phyloP scores from a whole-genome alignment of 37 sponge, comb jelly and placozoan genomes.

The Corticium candelabrum region DNA sequence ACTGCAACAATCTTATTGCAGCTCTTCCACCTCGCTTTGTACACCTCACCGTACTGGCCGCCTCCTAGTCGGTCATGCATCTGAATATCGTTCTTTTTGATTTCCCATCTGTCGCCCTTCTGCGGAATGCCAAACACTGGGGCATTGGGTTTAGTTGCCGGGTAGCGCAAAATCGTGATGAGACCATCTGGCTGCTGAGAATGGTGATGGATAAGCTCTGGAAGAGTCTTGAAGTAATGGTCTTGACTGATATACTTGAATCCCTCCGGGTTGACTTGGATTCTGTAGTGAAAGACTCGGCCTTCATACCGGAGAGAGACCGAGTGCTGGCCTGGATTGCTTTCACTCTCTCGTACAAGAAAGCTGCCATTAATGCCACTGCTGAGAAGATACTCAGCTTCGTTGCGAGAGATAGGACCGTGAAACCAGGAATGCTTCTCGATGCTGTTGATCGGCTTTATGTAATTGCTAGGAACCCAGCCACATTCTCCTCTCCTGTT shows the following conservation, averaged over 20 bases:
- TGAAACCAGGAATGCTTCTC: constrained; percentile 96
- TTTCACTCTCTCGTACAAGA: constrained; percentile 93
- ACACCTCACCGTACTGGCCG: constrained; percentile 98
- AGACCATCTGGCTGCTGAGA: constrained; percentile 79
- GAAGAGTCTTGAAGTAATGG: constrained; percentile 54
- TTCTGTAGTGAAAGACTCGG: constrained; percentile 84
- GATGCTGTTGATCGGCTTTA: constrained; percentile 76
- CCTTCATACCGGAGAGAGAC: constrained; percentile 87
- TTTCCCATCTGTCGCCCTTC: constrained; percentile 84
- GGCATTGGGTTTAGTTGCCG: constrained; percentile 80
- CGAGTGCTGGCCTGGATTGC: constrained; percentile 93
- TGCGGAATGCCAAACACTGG: constrained; percentile 75
- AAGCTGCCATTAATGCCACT: constrained; percentile 93
- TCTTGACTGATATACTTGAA: constrained; percentile 69
- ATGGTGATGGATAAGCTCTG: constrained; percentile 83
- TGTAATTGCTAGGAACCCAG: constrained; percentile 89
- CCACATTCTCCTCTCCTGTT: constrained; percentile 55
- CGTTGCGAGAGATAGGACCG: constrained; percentile 76
- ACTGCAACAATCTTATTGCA: constrained; percentile 36
- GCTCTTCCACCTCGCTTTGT: constrained; percentile 63
- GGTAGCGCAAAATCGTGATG: constrained; percentile 77
- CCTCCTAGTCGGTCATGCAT: constrained; percentile 87
- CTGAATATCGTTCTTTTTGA: constrained; percentile 75
- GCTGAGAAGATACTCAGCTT: constrained; percentile 78
- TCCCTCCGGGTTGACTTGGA: constrained; percentile 33